Conservation (phyloP, 1,140 invertebrate genomes). For the Drosophila pectinifera region DNA sequence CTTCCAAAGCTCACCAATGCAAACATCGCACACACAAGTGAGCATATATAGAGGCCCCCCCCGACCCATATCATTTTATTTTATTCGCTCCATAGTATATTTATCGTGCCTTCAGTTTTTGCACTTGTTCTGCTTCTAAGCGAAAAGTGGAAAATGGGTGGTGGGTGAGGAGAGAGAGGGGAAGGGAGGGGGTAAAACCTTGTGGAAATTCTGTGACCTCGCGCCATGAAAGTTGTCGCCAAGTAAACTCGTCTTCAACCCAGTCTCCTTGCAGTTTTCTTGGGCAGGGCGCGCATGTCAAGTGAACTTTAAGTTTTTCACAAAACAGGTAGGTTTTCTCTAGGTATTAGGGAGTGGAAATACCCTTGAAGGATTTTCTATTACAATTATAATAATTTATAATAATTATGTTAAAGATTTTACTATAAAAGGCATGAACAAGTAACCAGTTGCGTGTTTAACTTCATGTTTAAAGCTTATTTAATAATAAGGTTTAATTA, state of each 20-base stretch:
- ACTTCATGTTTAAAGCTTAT: rapidly evolving
- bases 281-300: conserved; percentile 39
- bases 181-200: conserved; percentile 47
- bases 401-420: too few relatives aligned
- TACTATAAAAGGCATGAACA: too few relatives aligned
- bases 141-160: not conserved
- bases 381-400: too few relatives aligned
- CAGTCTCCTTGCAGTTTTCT: conserved; percentile 17
- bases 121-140: conserved; percentile 64
- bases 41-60: conserved; percentile 8
- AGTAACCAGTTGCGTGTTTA: too few relatives aligned
- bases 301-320: conserved; percentile 59
- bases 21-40: conserved; percentile 42
- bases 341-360: not conserved
- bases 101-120: conserved; percentile 73
- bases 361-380: conserved; percentile 41
- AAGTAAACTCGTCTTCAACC: conserved; percentile 40
- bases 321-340: conserved; percentile 21
- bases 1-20: conserved; percentile 57
- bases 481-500: too few relatives aligned
- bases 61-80: conserved; percentile 10
- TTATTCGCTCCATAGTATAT: conserved; percentile 51
- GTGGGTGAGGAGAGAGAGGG: conserved; percentile 5
- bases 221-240: conserved; percentile 68
- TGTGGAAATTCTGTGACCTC: conserved; percentile 75